Evolutionary conservation across 2,113 vertebrate genomes (phyloP), one percentile per base, ranked within the genome.

Genomic region (Caretta caretta): DNA sequence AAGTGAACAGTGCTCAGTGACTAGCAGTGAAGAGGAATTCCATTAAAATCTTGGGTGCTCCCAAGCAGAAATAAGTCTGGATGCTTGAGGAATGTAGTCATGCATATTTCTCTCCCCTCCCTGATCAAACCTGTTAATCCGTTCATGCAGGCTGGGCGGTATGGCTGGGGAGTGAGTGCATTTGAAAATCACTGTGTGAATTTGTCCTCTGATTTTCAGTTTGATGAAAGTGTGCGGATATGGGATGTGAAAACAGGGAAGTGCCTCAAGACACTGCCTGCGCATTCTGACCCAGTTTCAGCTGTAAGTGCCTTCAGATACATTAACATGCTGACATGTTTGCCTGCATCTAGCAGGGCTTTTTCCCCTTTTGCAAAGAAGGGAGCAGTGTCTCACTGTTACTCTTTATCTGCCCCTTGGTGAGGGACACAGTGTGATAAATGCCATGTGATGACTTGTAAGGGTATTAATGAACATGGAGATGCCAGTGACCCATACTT

Each of bases 231-330:
- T 0, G 99, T 99, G 72, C 97, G 99, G 98, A 99, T 99, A 98
- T 99, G 99, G 99, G 99, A 99, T 3, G 99, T 99, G 93, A 99
- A 99, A 94, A 99, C 99, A 0, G 99, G 99, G 85, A 99, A 99
- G 97, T 99, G 99, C 98, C 98, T 99, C 97, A 99, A 99, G 98
- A 99, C 99, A 0, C 90, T 99, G 97, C 99, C 99, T 2, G 99
- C 99, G 24, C 99, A 99, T 94, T 99, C 99, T 1, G 99, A 99
- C 96, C 99, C 99, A 0, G 99, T 99, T 81, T 99, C 99, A 12
- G 99, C 99, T 16, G 99, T 99, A 94, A 99, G 99, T 98, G 17
- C 86, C 49, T 54, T 83, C 19, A 29, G 35, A 53, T 85, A 57
- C 65, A 48, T 49, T 72, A 57, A 35, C 46, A 6, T 4, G 1